Conservation (phyloP, 2,888 invertebrate species). For the Macropis europaea region DNA sequence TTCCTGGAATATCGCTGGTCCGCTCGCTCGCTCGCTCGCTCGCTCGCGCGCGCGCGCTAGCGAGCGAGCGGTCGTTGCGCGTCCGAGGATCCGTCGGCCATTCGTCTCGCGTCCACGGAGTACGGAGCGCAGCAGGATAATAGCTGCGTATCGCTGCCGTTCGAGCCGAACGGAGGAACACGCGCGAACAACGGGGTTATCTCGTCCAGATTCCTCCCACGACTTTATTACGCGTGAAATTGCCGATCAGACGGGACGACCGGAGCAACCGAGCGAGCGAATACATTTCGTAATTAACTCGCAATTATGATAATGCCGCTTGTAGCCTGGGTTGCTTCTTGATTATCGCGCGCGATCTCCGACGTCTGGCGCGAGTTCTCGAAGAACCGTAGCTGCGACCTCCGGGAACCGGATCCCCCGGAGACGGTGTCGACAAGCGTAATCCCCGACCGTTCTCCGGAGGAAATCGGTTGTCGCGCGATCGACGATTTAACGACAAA, state of each 20-base stretch:
- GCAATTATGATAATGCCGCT: slow-evolving; percentile 44
- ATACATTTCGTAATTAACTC: slow-evolving; percentile 30
- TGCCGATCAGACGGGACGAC: slow-evolving; percentile 16
- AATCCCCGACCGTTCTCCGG: slow-evolving; percentile 6
- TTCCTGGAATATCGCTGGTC: slow-evolving; percentile 71
- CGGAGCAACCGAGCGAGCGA: not conserved
- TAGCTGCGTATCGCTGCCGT: slow-evolving; percentile 6
- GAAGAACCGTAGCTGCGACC: not conserved
- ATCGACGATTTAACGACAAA: slow-evolving; percentile 61
- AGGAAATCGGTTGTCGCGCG: slow-evolving; percentile 50
- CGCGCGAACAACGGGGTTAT: slow-evolving; percentile 4
- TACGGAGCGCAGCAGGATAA: slow-evolving; percentile 9
- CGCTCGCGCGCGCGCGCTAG: no score
- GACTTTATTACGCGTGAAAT: slow-evolving; percentile 45
- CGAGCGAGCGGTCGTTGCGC: slow-evolving; percentile 43
- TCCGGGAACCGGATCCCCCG: not conserved
- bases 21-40: no score
- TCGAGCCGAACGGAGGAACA: slow-evolving; percentile 37
- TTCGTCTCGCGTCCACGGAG: slow-evolving; percentile 56
- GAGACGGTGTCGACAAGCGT: slow-evolving; percentile 24
- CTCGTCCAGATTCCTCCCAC: slow-evolving; percentile 22
- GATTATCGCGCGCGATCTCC: slow-evolving; percentile 14
- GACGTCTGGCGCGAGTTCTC: not conserved
- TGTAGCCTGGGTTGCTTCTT: slow-evolving; percentile 23
- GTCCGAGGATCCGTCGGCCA: slow-evolving; percentile 59